phyloP scores from a whole-genome alignment of 2,888 invertebrate species.

The Lepidocyrtinus sp. region DNA sequence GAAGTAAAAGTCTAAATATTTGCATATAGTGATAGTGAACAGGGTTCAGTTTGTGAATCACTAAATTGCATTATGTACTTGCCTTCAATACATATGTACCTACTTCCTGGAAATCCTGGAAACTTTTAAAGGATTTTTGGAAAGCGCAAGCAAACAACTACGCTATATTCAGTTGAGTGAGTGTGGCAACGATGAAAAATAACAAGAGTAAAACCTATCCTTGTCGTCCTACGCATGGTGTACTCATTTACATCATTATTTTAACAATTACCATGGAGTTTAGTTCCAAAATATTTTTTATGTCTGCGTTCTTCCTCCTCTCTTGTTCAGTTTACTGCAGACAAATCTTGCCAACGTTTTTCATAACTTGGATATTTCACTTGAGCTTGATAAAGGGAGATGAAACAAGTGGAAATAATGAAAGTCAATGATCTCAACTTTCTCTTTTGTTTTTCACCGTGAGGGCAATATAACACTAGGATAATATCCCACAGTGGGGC shows the following conservation, averaged over 20 bases:
- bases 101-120: no score
- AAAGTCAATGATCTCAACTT: slow-evolving; percentile 10
- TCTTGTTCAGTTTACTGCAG: neutral
- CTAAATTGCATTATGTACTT: no score
- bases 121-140: no score
- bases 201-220: no score
- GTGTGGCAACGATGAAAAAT: neutral
- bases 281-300: neutral
- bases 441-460: slow-evolving; percentile 10
- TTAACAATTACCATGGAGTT: neutral
- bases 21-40: no score
- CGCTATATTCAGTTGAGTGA: neutral
- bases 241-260: neutral
- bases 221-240: neutral
- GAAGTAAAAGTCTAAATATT: no score
- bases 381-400: neutral
- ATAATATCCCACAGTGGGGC: slow-evolving; percentile 32
- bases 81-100: no score
- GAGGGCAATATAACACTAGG: slow-evolving; percentile 18
- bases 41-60: no score
- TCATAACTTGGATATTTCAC: neutral
- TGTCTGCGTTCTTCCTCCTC: neutral
- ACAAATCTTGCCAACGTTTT: neutral
- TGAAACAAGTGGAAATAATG: slow-evolving; percentile 11
- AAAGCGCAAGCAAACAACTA: no score